phyloP scores from a whole-genome alignment of 2,888 invertebrate species.

The Monochamus alternatus region DNA sequence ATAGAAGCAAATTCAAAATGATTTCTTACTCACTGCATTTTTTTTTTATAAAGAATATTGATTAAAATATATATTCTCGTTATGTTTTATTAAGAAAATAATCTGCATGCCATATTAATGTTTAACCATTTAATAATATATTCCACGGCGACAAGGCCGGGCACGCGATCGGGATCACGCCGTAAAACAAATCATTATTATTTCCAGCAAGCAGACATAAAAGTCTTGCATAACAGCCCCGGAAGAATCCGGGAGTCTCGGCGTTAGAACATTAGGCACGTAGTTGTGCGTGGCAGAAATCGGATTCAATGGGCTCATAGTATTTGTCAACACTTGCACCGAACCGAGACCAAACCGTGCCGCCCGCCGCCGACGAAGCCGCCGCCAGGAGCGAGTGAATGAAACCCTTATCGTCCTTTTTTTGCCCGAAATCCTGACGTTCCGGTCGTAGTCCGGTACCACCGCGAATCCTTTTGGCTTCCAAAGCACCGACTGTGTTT shows the following conservation, averaged over 20 bases:
- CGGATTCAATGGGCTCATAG: conserved; percentile 50
- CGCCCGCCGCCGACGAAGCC: conserved; percentile 43
- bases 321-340: conserved; percentile 58
- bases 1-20: no score
- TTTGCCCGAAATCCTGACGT: conserved; percentile 48
- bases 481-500: neutral
- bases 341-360: conserved; percentile 41
- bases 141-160: neutral
- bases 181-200: conserved; percentile 32
- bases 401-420: conserved; percentile 61
- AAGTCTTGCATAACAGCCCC: conserved; percentile 31
- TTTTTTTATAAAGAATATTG: no score
- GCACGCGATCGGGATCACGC: conserved; percentile 19
- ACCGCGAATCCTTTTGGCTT: neutral
- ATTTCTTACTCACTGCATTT: no score
- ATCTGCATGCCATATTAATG: conserved; percentile 1
- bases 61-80: neutral
- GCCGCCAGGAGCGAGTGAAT: conserved; percentile 49
- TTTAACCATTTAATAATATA: conserved; percentile 14
- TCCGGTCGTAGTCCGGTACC: conserved; percentile 35
- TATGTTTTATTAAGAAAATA: neutral
- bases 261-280: conserved; percentile 50
- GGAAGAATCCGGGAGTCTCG: conserved; percentile 40
- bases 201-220: conserved; percentile 33
- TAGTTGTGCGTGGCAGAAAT: conserved; percentile 51